Evolutionary conservation across 1,140 invertebrate species (phyloP), one percentile per base, ranked within the genome.

Genomic region (Sipha flava): DNA sequence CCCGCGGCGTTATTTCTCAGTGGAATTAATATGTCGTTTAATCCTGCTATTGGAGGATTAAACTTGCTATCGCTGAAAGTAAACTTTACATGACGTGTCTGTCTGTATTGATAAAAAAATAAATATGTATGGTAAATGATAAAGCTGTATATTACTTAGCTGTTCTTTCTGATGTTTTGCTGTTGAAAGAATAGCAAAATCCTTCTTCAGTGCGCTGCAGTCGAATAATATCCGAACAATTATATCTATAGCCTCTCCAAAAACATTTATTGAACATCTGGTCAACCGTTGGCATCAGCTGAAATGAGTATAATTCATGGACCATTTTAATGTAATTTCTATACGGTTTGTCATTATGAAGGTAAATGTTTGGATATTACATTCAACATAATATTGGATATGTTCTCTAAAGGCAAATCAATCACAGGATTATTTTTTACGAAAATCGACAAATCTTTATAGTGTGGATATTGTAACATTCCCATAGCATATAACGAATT

Each of bases 131-230:
- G n/a, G n/a, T n/a, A n/a, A n/a, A n/a, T n/a, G n/a, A n/a, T n/a
- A n/a, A n/a, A n/a, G n/a, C n/a, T 43, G n/a, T n/a, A n/a, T n/a
- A n/a, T 77, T 59, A 77, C 73, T 59, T 77, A 4, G 12, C 1
- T 10, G 40, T 72, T 21, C 81, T 73, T 31, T 82, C 81, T 3
- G 82, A 73, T 3, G 82, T 83, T 64, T 81, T 81, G 31, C 82
- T 82, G 54, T 83, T 83, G 62, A 83, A 83, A 2, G 83, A 83
- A 72, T 83, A 83, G 59, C 83, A 83, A 73, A 81, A 83, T 40
- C 83, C 83, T 31, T 81, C 80, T 62, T 83, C 83, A 0, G 82
- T 83, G 2, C 80, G 23, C 59, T 83, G 83, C 21, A 77, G 21
- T 14, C 82, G 79, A 29, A 83, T 72, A 16, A 81, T 16, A n/a